Conservation (phyloP, 1,140 invertebrate genomes). For the Diploscapter pachys region DNA sequence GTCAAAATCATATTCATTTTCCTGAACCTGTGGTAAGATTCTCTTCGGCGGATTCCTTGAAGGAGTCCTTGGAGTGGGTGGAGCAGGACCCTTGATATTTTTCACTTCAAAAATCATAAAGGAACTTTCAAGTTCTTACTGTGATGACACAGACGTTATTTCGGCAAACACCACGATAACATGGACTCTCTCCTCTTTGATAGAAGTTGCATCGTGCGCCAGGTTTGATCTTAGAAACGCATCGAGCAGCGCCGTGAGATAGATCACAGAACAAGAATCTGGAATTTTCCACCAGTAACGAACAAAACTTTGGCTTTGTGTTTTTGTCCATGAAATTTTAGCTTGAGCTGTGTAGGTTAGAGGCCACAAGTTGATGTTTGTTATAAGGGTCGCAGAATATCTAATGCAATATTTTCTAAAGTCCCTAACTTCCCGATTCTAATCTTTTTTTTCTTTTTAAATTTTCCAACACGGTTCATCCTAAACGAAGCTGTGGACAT, state of each 20-base stretch:
- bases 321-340: too few relatives aligned
- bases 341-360: too few relatives aligned
- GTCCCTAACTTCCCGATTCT: too few relatives aligned
- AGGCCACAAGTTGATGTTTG: background rate
- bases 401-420: background rate
- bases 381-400: background rate
- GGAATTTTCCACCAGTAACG: background rate
- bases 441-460: too few relatives aligned
- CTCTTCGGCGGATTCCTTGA: slow-evolving; percentile 1
- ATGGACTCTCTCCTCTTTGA: slow-evolving; percentile 19
- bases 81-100: background rate
- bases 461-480: too few relatives aligned
- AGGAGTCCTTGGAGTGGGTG: slow-evolving; percentile 8
- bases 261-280: slow-evolving; percentile 41
- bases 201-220: slow-evolving; percentile 22
- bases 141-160: slow-evolving; percentile 18
- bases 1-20: background rate
- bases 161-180: slow-evolving; percentile 32
- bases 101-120: too few relatives aligned
- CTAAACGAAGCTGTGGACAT: too few relatives aligned
- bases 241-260: slow-evolving; percentile 33
- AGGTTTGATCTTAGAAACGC: slow-evolving; percentile 31
- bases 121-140: background rate
- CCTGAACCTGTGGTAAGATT: background rate
- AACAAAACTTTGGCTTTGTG: too few relatives aligned